Percentiles rank a stretch among this genome's conserved stretches.
Evolutionary conservation across 1,140 invertebrate genomes (phyloP).

Genomic region (Palaemon carinicauda): DNA sequence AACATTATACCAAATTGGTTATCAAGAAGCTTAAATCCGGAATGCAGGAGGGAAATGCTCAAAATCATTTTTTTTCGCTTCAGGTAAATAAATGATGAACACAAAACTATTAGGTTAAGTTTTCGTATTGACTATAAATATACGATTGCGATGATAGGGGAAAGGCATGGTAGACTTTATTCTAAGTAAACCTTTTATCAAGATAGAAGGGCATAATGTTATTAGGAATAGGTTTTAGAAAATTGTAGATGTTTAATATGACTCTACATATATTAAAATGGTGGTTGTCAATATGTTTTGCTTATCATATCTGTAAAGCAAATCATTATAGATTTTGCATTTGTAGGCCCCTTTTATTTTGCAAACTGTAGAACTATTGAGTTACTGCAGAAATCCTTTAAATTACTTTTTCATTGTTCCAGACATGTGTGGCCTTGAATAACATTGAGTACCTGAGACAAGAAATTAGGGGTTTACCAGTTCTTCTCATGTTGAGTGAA

Average conservation of each 20-base stretch:
- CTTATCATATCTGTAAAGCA: not conserved
- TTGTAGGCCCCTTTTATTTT: too few species aligned
- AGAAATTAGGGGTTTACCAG: constrained; percentile 12
- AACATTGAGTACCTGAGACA: constrained; percentile 32
- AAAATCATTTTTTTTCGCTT: not conserved
- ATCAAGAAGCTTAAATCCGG: constrained; percentile 5
- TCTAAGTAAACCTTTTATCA: too few species aligned
- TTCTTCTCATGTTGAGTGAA: not conserved
- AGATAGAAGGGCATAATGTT: not conserved
- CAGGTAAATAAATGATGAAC: not conserved
- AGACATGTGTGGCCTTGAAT: constrained; percentile 31
- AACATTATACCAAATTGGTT: not conserved
- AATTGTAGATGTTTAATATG: too few species aligned
- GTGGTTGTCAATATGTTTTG: too few species aligned
- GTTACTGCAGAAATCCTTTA: too few species aligned
- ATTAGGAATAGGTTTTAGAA: too few species aligned
- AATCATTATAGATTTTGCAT: not conserved
- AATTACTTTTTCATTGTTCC: not conserved
- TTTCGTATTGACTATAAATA: too few species aligned
- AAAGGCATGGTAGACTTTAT: too few species aligned
- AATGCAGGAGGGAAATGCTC: not conserved
- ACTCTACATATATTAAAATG: too few species aligned
- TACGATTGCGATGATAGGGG: too few species aligned
- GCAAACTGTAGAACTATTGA: too few species aligned
- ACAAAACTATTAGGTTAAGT: too few species aligned